These are phyloP conservation scores for Pangasianodon hypophthalmus DNA, from an alignment of 2,113 vertebrate species.

Conservation along the genomic window DNA sequence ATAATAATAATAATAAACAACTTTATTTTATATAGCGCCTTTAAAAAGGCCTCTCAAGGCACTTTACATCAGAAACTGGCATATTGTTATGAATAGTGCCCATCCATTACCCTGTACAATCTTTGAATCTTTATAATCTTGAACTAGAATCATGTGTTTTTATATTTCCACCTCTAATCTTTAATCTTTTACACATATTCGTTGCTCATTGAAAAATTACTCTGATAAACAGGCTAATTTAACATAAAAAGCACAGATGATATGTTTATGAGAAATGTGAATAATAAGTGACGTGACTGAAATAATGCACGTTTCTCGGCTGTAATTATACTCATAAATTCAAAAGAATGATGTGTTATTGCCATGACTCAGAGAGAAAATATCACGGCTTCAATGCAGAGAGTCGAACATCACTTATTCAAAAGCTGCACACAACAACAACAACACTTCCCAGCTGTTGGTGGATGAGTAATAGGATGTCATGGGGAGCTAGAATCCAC, in stretches of 20 bases:
- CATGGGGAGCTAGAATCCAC: background rate
- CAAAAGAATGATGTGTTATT: constrained; percentile 5
- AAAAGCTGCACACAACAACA: constrained; percentile 32
- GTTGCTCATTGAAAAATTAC: background rate
- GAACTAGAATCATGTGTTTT: background rate
- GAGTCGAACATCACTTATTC: constrained; percentile 42
- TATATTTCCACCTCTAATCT: background rate
- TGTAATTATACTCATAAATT: constrained; percentile 20
- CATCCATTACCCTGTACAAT: background rate
- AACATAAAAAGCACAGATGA: constrained; percentile 1
- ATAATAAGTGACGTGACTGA: constrained; percentile 27
- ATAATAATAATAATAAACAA: too few relatives aligned
- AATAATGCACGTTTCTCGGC: constrained; percentile 4
- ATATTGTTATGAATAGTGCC: background rate
- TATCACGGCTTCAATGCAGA: constrained; percentile 5
- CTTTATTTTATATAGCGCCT: too few relatives aligned
- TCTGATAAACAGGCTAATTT: background rate
- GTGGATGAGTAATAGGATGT: constrained; percentile 25
- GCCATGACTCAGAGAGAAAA: constrained; percentile 20
- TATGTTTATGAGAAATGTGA: background rate
- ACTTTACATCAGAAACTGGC: background rate
- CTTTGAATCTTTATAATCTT: background rate
- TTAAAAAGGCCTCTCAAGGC: too few relatives aligned
- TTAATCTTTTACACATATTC: background rate
- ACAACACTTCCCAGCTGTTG: constrained; percentile 27